Evolutionary conservation across 2,113 vertebrate genomes (phyloP).

Genomic region (Craseonycteris thonglongyai): DNA sequence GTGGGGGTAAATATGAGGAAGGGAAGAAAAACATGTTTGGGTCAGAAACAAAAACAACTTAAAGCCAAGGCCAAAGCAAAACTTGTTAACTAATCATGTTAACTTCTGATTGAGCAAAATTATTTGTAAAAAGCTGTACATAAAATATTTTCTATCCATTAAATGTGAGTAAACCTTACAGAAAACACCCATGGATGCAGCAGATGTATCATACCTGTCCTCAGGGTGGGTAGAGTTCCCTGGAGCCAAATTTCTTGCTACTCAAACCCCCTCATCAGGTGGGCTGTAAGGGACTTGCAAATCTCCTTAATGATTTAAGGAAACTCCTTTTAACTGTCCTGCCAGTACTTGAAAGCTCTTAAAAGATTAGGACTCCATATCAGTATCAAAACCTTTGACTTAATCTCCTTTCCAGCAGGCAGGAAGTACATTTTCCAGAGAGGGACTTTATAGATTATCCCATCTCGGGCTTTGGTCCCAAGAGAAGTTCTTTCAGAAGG

Average conservation of each 20-base stretch:
- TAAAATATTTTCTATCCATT: neutral
- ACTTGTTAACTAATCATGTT: neutral
- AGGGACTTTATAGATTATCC: neutral
- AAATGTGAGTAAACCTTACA: neutral
- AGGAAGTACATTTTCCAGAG: neutral
- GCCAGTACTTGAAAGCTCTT: neutral
- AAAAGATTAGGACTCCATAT: conserved; percentile 20
- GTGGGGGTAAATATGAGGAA: neutral
- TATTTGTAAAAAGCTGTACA: neutral
- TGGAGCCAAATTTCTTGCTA: neutral
- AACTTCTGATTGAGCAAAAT: neutral
- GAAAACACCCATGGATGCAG: neutral
- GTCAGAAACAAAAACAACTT: neutral
- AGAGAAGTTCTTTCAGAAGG: neutral
- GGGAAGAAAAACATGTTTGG: neutral
- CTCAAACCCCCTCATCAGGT: neutral
- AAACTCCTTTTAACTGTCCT: neutral
- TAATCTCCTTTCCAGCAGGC: conserved; percentile 27
- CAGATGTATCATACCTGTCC: neutral
- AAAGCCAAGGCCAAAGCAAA: neutral
- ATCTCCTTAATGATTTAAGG: neutral
- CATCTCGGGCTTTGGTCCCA: neutral
- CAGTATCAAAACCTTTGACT: conserved; percentile 12
- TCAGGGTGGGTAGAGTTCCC: neutral
- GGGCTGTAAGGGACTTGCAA: neutral